Evolutionary conservation across 2,113 vertebrate species (phyloP).

Genomic region (Willisornis vidua): DNA sequence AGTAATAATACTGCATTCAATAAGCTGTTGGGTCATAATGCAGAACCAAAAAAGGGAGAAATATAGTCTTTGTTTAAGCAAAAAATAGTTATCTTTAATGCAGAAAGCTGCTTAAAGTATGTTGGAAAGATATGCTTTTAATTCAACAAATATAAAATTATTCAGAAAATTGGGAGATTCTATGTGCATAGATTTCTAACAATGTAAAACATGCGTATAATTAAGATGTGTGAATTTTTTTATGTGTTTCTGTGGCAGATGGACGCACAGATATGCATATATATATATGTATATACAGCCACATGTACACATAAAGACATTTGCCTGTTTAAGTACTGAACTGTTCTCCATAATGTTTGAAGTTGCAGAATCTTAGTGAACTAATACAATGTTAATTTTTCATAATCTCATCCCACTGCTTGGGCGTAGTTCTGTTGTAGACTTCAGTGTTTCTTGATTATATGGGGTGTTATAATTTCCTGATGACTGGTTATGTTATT

Average conservation of each 20-base stretch:
- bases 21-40: not conserved
- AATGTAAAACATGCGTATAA: not conserved
- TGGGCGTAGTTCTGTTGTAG: not conserved
- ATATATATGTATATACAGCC: not conserved
- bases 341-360: not conserved
- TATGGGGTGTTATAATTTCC: conserved; percentile 44
- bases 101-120: not conserved
- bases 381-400: not conserved
- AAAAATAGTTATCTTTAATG: not conserved
- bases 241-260: not conserved
- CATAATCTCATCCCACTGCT: not conserved
- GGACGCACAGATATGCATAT: rapidly evolving
- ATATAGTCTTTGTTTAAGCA: not conserved
- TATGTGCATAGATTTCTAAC: not conserved
- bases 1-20: not conserved
- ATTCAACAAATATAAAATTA: not conserved
- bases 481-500: conserved; percentile 48
- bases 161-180: too few relatives aligned
- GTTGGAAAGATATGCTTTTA: not conserved
- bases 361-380: not conserved
- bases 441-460: not conserved
- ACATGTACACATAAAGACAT: rapidly evolving
- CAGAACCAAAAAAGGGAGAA: not conserved
- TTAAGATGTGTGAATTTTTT: not conserved
- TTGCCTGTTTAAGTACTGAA: not conserved